Evolutionary conservation across 2,113 vertebrate genomes (phyloP).

Genomic region (Phocoena sinus): DNA sequence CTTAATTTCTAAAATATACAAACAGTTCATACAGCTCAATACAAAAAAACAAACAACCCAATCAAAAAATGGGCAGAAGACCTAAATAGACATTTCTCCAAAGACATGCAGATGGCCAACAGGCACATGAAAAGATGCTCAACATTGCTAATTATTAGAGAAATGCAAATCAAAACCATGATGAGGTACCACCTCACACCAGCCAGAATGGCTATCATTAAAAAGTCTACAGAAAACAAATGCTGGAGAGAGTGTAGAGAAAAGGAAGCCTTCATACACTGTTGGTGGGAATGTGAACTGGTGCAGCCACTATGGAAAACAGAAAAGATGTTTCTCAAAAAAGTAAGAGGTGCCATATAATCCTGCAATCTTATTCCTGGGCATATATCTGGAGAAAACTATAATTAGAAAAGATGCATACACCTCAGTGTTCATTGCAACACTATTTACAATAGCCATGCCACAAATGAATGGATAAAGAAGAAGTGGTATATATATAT

Average conservation of each 20-base stretch:
- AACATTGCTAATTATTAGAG: not conserved
- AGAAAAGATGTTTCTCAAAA: not conserved
- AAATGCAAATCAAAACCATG: not conserved
- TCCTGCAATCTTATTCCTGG: not conserved
- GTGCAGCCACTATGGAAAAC: not conserved
- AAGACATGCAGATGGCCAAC: not conserved
- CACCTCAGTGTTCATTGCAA: not conserved
- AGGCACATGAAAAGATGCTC: not conserved
- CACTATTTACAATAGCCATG: too few species aligned
- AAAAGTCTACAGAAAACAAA: not conserved
- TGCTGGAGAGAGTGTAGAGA: not conserved
- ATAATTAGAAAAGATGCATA: not conserved
- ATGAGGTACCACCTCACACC: not conserved
- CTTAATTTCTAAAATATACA: not conserved
- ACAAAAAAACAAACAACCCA: not conserved
- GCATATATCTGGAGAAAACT: not conserved
- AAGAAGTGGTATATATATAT: too few species aligned
- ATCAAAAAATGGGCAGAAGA: not conserved
- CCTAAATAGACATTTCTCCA: not conserved
- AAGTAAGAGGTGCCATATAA: not conserved
- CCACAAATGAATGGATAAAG: too few species aligned
- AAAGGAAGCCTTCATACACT: not conserved
- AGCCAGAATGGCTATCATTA: not conserved
- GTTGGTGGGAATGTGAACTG: not conserved
- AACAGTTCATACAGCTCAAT: not conserved